Evolutionary conservation across 2,113 vertebrate genomes (phyloP), one percentile per base, ranked within the genome.

Genomic region (Hippocampus mohnikei): DNA sequence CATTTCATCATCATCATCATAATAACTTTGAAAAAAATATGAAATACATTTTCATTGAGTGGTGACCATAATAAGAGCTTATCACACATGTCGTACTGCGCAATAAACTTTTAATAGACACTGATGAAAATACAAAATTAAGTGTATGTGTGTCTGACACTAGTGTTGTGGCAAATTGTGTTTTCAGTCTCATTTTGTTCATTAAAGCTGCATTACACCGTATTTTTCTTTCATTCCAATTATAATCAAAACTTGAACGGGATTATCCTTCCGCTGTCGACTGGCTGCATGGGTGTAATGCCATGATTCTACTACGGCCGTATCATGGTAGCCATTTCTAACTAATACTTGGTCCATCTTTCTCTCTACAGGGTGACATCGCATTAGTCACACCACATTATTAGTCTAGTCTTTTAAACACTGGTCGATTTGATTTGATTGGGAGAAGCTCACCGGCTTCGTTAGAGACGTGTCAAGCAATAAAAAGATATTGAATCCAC

Each of bases 401-500:
- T 55, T 27, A 25, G 10, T 58, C 21, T 27, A 4, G 25, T 27
- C 25, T 55, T 25, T 27, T 5, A 27, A 23, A 15, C 42, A 20
- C 6, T 20, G 48, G 18, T 20, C 60, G 8, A 12, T 23, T 42
- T n/a, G 12, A 64, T 40, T 44, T 15, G 41, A 23, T 37, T 40
- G 18, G 20, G 40, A 71, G 64, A 78, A 63, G 40, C 62, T 21
- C 25, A 40, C 63, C 10, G 1, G 70, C 70, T 76, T 71, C 21
- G 20, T 50, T 50, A 12, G 37, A 63, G 15, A 69, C 33, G 11
- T 46, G 3, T 15, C 12, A 27, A 59, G 23, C 55, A 27, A 63
- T 63, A 44, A 44, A 46, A 25, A 46, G 21, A 23, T 21, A 42
- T 23, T n/a, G 4, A n/a, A 12, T 37, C 33, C 33, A 37, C 33